phyloP scores from a whole-genome alignment of 2,888 invertebrate species.

The Drosophila fungiperda region DNA sequence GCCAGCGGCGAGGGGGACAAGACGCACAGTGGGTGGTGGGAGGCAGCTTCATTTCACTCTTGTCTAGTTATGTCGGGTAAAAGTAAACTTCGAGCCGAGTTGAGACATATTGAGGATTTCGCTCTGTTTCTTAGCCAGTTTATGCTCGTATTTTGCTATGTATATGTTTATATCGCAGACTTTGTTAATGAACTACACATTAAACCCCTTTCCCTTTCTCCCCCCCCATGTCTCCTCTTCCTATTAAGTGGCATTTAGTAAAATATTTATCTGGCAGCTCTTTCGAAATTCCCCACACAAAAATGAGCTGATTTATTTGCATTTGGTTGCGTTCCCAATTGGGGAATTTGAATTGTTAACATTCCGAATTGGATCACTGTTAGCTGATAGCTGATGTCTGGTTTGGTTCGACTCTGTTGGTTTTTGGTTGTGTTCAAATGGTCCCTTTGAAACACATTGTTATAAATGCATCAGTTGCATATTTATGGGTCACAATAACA shows the following conservation, averaged over 20 bases:
- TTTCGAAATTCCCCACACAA: constrained; percentile 16
- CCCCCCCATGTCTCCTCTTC: not conserved
- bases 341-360: constrained; percentile 13
- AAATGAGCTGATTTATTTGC: constrained; percentile 35
- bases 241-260: constrained; percentile 10
- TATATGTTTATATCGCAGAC: constrained; percentile 17
- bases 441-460: constrained; percentile 4
- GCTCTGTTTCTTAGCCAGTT: constrained; percentile 33
- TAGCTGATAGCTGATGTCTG: constrained; percentile 1
- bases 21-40: not conserved
- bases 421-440: not conserved
- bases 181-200: constrained; percentile 31
- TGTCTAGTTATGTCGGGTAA: not conserved
- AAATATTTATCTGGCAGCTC: constrained; percentile 26
- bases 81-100: constrained; percentile 16
- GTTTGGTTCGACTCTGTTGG: not conserved
- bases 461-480: not conserved
- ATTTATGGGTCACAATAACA: not conserved
- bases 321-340: constrained; percentile 12
- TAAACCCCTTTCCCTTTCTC: not conserved
- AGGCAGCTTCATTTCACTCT: not conserved
- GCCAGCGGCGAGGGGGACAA: constrained; percentile 8
- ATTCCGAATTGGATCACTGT: constrained; percentile 13
- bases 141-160: constrained; percentile 25
- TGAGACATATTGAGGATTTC: constrained; percentile 46